Conservation (phyloP, 2,888 invertebrate genomes). For the Sericinus montela region DNA sequence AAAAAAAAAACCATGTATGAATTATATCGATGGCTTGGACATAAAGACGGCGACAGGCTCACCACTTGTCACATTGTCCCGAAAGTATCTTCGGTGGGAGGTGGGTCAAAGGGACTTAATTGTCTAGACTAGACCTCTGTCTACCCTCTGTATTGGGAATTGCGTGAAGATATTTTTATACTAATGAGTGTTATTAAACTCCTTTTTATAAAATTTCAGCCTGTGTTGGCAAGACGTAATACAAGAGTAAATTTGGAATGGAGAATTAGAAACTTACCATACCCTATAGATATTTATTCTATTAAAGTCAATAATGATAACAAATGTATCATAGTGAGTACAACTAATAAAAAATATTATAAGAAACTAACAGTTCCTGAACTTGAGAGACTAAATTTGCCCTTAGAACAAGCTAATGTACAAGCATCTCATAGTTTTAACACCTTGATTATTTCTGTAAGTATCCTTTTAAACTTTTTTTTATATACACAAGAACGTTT, state of each 20-base stretch:
- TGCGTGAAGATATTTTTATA: too few relatives aligned
- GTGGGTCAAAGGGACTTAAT: too few relatives aligned
- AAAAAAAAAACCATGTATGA: too few relatives aligned
- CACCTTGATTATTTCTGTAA: slow-evolving; percentile 87
- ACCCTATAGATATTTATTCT: slow-evolving; percentile 84
- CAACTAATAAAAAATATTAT: slow-evolving; percentile 90
- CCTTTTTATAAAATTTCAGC: too few relatives aligned
- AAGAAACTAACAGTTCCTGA: slow-evolving; percentile 86
- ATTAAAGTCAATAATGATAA: slow-evolving; percentile 83
- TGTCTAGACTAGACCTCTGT: too few relatives aligned
- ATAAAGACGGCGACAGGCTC: too few relatives aligned
- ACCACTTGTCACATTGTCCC: too few relatives aligned
- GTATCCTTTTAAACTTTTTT: slow-evolving; percentile 30
- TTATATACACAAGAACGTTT: too few relatives aligned
- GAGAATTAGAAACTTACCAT: slow-evolving; percentile 89
- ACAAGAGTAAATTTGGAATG: slow-evolving; percentile 88
- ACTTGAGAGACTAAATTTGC: slow-evolving; percentile 81
- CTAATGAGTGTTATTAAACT: too few relatives aligned
- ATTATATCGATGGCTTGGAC: too few relatives aligned
- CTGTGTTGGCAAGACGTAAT: slow-evolving; percentile 83
- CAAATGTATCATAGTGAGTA: slow-evolving; percentile 83
- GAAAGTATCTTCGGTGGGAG: too few relatives aligned
- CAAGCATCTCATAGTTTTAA: slow-evolving; percentile 85
- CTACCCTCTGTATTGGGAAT: too few relatives aligned
- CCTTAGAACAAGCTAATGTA: slow-evolving; percentile 82